Evolutionary conservation across 2,888 invertebrate genomes (phyloP).

Genomic region (Ceraclea dissimilis): DNA sequence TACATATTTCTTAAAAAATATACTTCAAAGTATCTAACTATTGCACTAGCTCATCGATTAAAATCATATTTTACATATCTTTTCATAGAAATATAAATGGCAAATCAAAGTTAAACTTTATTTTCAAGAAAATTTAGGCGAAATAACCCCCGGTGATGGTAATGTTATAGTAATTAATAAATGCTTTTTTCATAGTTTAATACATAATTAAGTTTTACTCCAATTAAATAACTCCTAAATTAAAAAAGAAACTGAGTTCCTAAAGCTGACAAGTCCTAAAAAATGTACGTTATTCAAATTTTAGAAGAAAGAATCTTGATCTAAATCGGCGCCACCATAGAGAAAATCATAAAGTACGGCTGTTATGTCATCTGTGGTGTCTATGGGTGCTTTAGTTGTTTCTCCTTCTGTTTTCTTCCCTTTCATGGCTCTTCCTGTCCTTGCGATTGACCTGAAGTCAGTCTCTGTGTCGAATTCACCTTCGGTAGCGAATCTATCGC

Average conservation of each 20-base stretch:
- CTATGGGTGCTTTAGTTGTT: slow-evolving; percentile 37
- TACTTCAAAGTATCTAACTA: too few relatives aligned
- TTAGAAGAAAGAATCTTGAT: slow-evolving; percentile 37
- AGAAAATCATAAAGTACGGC: slow-evolving; percentile 57
- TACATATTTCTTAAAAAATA: too few relatives aligned
- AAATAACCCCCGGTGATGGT: too few relatives aligned
- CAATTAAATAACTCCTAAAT: too few relatives aligned
- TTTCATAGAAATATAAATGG: too few relatives aligned
- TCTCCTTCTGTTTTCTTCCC: slow-evolving; percentile 32
- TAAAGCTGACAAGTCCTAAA: background rate
- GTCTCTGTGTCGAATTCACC: slow-evolving; percentile 49
- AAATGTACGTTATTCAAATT: background rate
- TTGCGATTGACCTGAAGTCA: slow-evolving; percentile 47
- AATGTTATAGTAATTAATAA: too few relatives aligned
- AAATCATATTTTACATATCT: too few relatives aligned
- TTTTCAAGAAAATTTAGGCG: too few relatives aligned
- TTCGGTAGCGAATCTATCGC: slow-evolving; percentile 54
- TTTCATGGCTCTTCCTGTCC: slow-evolving; percentile 46
- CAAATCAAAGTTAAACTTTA: too few relatives aligned
- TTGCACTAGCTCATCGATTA: too few relatives aligned
- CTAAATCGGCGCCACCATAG: slow-evolving; percentile 48
- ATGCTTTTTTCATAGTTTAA: too few relatives aligned
- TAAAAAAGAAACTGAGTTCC: background rate
- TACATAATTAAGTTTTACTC: too few relatives aligned
- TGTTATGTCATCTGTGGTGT: slow-evolving; percentile 45